Evolutionary conservation across 2,888 invertebrate species (phyloP).

Genomic region (Ennomos erosarius): DNA sequence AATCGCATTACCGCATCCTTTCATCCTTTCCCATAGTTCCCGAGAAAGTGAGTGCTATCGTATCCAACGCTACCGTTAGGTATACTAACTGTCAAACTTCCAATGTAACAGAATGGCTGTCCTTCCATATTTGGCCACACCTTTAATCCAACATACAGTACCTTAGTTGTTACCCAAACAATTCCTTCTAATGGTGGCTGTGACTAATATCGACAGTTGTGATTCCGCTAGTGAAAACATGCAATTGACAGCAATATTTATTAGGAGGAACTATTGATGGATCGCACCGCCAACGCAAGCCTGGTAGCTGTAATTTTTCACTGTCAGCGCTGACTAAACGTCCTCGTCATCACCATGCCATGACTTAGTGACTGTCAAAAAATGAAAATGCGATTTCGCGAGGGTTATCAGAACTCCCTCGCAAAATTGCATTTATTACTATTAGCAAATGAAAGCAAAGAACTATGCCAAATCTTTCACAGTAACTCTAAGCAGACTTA

Average conservation of each 20-base stretch:
- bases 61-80: too few species aligned
- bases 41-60: too few species aligned
- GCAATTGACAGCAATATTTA: constrained; percentile 82
- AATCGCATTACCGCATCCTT: too few species aligned
- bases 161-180: too few species aligned
- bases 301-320: constrained; percentile 78
- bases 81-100: too few species aligned
- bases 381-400: constrained; percentile 75
- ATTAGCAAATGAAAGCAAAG: too few species aligned
- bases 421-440: too few species aligned
- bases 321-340: constrained; percentile 78
- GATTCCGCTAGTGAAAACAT: constrained; percentile 78
- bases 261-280: constrained; percentile 80
- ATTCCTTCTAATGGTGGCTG: constrained; percentile 53
- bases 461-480: constrained; percentile 50
- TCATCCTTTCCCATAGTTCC: too few species aligned
- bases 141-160: too few species aligned
- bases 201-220: constrained; percentile 68
- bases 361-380: constrained; percentile 81
- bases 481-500: constrained; percentile 42
- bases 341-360: constrained; percentile 76
- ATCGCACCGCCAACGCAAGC: constrained; percentile 67
- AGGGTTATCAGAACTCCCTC: constrained; percentile 47
- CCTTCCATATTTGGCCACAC: too few species aligned
- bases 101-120: too few species aligned